Base-by-base conservation (phyloP, 1,140 invertebrate genomes). In the Drosophila watanabei region DNA sequence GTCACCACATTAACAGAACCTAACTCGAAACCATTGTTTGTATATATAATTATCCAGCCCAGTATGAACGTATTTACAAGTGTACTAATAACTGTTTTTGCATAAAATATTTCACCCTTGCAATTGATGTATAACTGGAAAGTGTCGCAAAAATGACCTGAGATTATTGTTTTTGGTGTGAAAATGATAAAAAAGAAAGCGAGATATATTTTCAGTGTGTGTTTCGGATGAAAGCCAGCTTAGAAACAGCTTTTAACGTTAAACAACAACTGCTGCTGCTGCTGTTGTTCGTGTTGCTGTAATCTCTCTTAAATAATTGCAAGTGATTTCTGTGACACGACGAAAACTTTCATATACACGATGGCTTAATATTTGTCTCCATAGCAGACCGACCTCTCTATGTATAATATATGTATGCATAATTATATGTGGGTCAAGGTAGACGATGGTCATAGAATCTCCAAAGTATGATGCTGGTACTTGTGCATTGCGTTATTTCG, bases 371-470 rank as follows among this genome's bases (percentile, higher is more conserved):
- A 56, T 56, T 37, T 37, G 33, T 56, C 52, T 56, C 6, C 52
- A 24, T 37, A 37, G 33, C 33, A 37, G 33, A 56, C 52, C 32
- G 33, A 56, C 52, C 32, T 54, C 52, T 54, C 54, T 24, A 57
- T 57, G 35, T 57, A 57, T 39, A 57, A 57, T 37, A 57, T 57
- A 57, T 57, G 45, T 32, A 63, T 39, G 37, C 49, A 28, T 37
- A 54, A 54, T 65, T 59, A 66, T 66, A 66, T 66, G 63, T 66
- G 58, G 63, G 63, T 66, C 63, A 66, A 62, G 60, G 37, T 66
- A 66, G 30, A 62, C 58, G 32, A 62, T 62, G 37, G 18, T 62
- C 58, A 43, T 24, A 45, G 41, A 66, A 63, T 45, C 39, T 45
- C 41, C 63, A 63, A 43, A 65, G 61, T 62, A 66, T 63, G 41